A percentile compares a stretch with the other conserved stretches of the same genome.
Conservation (phyloP, 2,888 invertebrate genomes). For the Leucoma salicis region DNA sequence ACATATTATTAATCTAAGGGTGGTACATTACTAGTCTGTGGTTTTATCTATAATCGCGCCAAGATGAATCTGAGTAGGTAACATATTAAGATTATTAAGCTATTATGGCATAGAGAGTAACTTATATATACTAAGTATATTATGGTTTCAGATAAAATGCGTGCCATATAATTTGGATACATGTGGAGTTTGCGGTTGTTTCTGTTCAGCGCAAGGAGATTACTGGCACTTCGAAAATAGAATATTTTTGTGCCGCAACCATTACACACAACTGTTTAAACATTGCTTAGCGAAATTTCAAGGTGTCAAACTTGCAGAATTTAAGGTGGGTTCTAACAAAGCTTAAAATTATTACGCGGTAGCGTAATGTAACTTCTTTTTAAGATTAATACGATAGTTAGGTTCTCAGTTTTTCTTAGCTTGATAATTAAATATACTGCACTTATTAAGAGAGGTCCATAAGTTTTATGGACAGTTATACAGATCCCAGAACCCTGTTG, state of each 20-base stretch:
- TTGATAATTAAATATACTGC: too few relatives aligned
- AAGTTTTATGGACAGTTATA: too few relatives aligned
- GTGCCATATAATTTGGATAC: conserved; percentile 74
- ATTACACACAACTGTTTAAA: conserved; percentile 64
- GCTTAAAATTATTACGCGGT: too few relatives aligned
- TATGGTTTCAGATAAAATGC: conserved; percentile 67
- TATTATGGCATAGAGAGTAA: not conserved
- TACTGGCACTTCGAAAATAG: conserved; percentile 81
- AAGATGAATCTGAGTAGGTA: not conserved
- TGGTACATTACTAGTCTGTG: too few relatives aligned
- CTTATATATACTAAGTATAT: not conserved
- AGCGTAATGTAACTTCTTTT: too few relatives aligned
- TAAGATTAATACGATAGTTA: too few relatives aligned
- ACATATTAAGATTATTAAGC: not conserved
- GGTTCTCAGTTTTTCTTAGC: too few relatives aligned
- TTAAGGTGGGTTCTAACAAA: too few relatives aligned
- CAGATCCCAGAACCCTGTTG: too few relatives aligned
- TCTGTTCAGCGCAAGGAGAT: conserved; percentile 78
- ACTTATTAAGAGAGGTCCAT: too few relatives aligned
- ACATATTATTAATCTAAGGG: too few relatives aligned
- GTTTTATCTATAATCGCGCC: too few relatives aligned
- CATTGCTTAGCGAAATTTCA: conserved; percentile 69
- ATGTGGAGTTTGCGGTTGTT: conserved; percentile 68
- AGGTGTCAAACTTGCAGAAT: conserved; percentile 65
- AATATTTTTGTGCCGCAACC: conserved; percentile 69